Evolutionary conservation across 2,888 invertebrate genomes (phyloP), one percentile per base, ranked within the genome.

Genomic region (Cantharis flavilabris): DNA sequence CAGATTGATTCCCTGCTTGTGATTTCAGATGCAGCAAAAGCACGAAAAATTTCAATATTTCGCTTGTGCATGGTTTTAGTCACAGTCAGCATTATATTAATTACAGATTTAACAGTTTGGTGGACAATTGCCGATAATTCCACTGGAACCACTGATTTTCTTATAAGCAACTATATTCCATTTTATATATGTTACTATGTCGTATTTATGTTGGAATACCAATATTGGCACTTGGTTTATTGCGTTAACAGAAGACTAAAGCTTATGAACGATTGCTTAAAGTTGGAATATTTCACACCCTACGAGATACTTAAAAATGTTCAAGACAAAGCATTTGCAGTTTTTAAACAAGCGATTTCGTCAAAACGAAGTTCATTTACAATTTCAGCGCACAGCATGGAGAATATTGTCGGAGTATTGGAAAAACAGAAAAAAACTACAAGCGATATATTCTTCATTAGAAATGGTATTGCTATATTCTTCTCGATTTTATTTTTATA

Each of bases 171-270:
- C 23, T 78, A 78, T 16, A 62, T 78, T 14, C 73, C 78, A 3
- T 78, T 78, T 67, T 78, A 78, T 18, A 16, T 75, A n/a, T 75
- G 72, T 2, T 78, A 78, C 23, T 78, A 75, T 3, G 67, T 78
- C 1, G 64, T 75, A 65, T 63, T 78, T 16, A 26, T 78, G 18
- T 20, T 78, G 10, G 72, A 78, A n/a, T 78, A 72, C n/a, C 78
- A 78, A 49, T 78, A 78, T 67, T 78, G 78, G 78, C 75, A 78
- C n/a, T 10, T 75, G 67, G 62, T 75, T 14, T 71, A 78, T 16
- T 67, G 65, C 62, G 49, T 75, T 9, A 33, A 78, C 14, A 20
- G 78, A 63, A 72, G 78, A 28, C 62, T 78, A 33, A 26, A 23
- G 3, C 20, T 78, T 16, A 63, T 78, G 9, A 78, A 78, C n/a